Base-by-base conservation (phyloP, 2,888 invertebrate genomes). In the Cerastis rubricosa region DNA sequence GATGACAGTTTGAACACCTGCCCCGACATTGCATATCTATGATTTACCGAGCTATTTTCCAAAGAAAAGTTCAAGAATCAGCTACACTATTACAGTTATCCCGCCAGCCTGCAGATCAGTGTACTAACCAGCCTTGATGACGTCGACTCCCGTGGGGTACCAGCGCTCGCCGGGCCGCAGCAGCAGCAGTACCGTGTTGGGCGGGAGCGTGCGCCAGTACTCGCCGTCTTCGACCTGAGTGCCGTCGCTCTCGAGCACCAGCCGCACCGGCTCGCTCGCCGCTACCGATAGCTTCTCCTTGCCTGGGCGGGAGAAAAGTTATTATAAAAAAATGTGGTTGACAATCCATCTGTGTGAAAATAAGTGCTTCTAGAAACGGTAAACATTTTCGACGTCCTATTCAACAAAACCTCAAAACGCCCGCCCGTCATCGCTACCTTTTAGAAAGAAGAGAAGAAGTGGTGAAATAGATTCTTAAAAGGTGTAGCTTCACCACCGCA, bases 171-270 rank as follows among this genome's bases (percentile, higher is more conserved):
- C 99, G 91, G 98, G 98, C 93, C 99, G 98, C 94, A 99, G 97
- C 95, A 99, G 97, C 94, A 99, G 97, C 92, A 99, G 97, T 90
- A 99, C 98, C 85, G 99, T 99, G 97, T 99, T 99, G 94, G 99
- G 98, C 84, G 99, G 98, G 91, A 99, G 97, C 81, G 99, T 99
- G 91, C 99, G 98, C 97, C 99, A 99, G 97, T 99, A 99, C 93
- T 99, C 99, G 90, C 99, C 99, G 98, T 99, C 99, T 94, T 99
- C 99, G 71, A 99, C 98, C 97, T 99, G 99, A 87, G 99, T 99
- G 91, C 99, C 99, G 98, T 99, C 99, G 92, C 98, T 98, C 97
- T 99, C 99, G 89, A 99, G 97, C 93, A 99, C 99, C 95, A 99
- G 97, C 91, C 98, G 98, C 93, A 99, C 98, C 92, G 98, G 98